Percentiles rank a stretch among this genome's conserved stretches.
Conservation (phyloP, 30 jellyfish, hydroid and myxozoan genomes). For the Aurelia aurita complex sp. Pacific region DNA sequence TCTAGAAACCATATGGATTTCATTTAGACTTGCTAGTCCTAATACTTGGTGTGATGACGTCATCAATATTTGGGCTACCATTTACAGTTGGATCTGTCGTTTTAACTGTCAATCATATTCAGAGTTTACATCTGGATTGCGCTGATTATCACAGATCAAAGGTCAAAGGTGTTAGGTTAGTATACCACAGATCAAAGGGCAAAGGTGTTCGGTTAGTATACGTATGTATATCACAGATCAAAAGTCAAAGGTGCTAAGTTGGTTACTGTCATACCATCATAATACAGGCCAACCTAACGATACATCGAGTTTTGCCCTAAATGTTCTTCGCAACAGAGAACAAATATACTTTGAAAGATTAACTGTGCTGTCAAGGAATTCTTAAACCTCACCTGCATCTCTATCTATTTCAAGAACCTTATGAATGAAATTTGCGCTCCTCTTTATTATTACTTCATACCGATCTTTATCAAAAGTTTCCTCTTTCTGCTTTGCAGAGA, state of each 20-base stretch:
- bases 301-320: too few relatives aligned
- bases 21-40: conserved; percentile 75
- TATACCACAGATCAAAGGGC: not conserved
- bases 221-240: not conserved
- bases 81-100: conserved; percentile 75
- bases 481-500: conserved; percentile 54
- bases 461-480: too few relatives aligned
- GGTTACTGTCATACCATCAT: too few relatives aligned
- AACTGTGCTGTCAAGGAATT: too few relatives aligned
- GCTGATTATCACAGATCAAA: conserved; percentile 64
- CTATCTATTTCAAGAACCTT: too few relatives aligned
- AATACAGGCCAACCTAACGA: too few relatives aligned
- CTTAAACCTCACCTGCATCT: too few relatives aligned
- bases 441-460: too few relatives aligned
- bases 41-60: conserved; percentile 41
- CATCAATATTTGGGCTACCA: conserved; percentile 88
- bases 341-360: too few relatives aligned
- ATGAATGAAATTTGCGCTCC: too few relatives aligned
- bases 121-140: conserved; percentile 48
- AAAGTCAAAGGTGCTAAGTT: not conserved
- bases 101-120: conserved; percentile 74
- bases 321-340: too few relatives aligned
- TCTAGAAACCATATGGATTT: conserved; percentile 81
- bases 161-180: conserved; percentile 50
- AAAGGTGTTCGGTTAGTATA: not conserved